Conservation (phyloP, 2,888 invertebrate species). For the Sipha maydis region DNA sequence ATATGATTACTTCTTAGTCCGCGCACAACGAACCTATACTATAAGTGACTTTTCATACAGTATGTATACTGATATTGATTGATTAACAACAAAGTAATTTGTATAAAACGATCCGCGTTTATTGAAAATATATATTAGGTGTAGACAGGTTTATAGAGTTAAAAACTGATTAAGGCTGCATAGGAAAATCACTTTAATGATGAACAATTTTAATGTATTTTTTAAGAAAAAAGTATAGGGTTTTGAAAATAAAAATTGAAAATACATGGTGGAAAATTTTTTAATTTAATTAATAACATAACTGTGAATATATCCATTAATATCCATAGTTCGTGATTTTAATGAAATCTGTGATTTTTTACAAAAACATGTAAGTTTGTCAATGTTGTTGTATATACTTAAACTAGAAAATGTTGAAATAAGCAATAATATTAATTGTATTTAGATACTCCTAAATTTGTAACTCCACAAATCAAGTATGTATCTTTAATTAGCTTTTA, state of each 20-base stretch:
- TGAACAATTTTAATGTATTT: no score
- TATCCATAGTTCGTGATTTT: no score
- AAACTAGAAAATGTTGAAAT: not conserved
- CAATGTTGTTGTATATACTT: no score
- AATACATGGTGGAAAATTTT: no score
- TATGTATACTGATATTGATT: not conserved
- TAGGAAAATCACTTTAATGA: not conserved
- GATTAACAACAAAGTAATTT: not conserved
- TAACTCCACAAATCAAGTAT: not conserved
- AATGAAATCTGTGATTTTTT: no score
- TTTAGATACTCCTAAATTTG: not conserved
- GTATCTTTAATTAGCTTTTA: not conserved
- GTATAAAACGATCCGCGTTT: not conserved
- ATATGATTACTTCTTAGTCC: not conserved
- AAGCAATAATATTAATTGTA: not conserved
- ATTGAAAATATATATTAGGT: not conserved
- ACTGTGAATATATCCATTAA: no score
- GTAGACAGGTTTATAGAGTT: not conserved
- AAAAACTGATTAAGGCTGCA: not conserved
- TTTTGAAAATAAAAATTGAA: not conserved
- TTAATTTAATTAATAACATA: no score
- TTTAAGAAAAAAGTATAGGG: not conserved
- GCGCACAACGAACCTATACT: not conserved
- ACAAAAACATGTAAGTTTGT: no score
- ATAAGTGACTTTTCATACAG: not conserved